Conservation (phyloP, 2,797 vertebrate genomes). For the Microchirus variegatus region DNA sequence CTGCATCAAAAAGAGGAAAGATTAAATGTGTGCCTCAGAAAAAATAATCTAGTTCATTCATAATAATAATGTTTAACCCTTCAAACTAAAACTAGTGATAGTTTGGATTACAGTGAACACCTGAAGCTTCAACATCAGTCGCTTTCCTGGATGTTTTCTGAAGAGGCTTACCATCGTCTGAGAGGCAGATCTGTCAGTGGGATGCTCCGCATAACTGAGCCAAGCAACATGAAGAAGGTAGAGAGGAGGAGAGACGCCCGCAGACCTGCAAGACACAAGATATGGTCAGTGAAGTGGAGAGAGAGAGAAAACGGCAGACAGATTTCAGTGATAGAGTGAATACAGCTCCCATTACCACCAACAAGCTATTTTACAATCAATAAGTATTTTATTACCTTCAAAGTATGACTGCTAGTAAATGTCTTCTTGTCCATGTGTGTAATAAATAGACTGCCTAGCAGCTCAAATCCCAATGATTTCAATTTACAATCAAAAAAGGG, state of each 20-base stretch:
- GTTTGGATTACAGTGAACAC: not conserved
- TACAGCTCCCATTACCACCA: not conserved
- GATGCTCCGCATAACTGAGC: constrained; percentile 87
- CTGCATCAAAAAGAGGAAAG: too few relatives aligned
- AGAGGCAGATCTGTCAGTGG: constrained; percentile 85
- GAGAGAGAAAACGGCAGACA: not conserved
- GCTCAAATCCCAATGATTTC: too few relatives aligned
- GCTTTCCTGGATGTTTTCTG: not conserved
- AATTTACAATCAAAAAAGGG: too few relatives aligned
- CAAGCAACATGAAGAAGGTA: constrained; percentile 90
- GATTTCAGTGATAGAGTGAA: not conserved
- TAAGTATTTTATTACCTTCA: not conserved
- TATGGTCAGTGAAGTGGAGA: too few relatives aligned
- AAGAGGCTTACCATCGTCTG: constrained; percentile 88
- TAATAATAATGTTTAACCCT: too few relatives aligned
- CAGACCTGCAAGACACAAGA: constrained; percentile 82
- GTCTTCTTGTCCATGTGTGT: not conserved
- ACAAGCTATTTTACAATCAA: not conserved
- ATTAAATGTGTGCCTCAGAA: too few relatives aligned
- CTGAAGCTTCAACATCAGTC: not conserved
- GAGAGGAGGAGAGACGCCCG: constrained; percentile 91
- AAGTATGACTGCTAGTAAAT: not conserved
- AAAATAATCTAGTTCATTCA: too few relatives aligned
- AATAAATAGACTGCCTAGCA: not conserved
- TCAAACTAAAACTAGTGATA: too few relatives aligned